Base-by-base conservation (phyloP, 2,888 invertebrate genomes). In the Acanthosepion lycidas region DNA sequence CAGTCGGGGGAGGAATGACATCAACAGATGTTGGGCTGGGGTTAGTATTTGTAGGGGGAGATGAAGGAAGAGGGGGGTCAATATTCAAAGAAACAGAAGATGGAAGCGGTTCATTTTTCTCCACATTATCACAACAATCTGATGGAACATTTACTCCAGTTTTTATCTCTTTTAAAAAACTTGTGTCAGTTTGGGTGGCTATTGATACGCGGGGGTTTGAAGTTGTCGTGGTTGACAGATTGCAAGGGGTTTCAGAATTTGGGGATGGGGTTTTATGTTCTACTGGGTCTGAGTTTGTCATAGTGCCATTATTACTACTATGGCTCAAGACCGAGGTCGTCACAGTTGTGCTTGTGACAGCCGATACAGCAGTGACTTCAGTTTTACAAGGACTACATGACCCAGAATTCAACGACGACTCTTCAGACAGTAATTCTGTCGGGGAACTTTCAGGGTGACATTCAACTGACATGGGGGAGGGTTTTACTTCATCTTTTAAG, bases 171-270 rank as follows among this genome's bases (percentile, higher is more conserved):
- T 64, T 59, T 8, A 94, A 59, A 55, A 94, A 94, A 59, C 94
- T 94, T 9, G 94, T 64, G 23, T 94, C 94, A 48, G 94, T 94
- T 55, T 94, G 94, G 20, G 94, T 94, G 33, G 55, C 42, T n/a
- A 94, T 55, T 64, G 94, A 94, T 53, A 93, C 48, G 6, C 93
- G 49, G 18, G 93, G 51, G n/a, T 93, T 93, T n/a, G 28, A 23
- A 53, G 49, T 78, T n/a, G n/a, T n/a, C 15, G 18, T 18, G 28
- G 8, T 55, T 55, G 55, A 55, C 20, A 55, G 18, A 18, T 15
- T 55, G 4, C 15, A 59, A 20, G 59, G 23, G 23, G 23, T 59
- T 23, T 59, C n/a, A 78, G n/a, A 12, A 12, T 78, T 78, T 6
- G 8, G n/a, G n/a, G 23, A n/a, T 15, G 1, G 15, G n/a, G n/a